Conservation (phyloP, 2,797 vertebrate species). For the Crax fasciolata region DNA sequence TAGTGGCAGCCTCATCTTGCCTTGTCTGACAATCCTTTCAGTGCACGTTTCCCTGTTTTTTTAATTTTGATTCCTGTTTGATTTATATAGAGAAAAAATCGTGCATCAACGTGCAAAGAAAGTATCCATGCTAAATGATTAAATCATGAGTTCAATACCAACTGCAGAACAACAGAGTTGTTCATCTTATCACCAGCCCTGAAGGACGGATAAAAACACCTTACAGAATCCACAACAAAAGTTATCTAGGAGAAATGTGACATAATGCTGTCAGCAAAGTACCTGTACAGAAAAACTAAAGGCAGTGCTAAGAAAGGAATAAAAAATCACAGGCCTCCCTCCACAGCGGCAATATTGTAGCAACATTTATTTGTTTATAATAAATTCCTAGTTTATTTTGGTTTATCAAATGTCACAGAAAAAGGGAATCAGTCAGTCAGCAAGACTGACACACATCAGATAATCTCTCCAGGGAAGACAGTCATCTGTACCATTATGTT, state of each 20-base stretch:
- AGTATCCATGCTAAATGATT: slow-evolving; percentile 29
- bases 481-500: slow-evolving; percentile 8
- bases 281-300: background rate
- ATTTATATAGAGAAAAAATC: slow-evolving; percentile 3
- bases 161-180: slow-evolving; percentile 36
- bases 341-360: background rate
- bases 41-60: background rate
- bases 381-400: slow-evolving; percentile 35
- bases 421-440: slow-evolving; percentile 45
- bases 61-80: background rate
- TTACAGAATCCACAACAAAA: slow-evolving; percentile 17
- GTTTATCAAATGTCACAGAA: background rate
- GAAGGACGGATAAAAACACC: slow-evolving; percentile 17
- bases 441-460: slow-evolving; percentile 36
- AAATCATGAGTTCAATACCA: slow-evolving; percentile 1
- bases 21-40: background rate
- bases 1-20: background rate
- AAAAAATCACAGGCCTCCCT: background rate
- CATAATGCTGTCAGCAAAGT: slow-evolving; percentile 10
- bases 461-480: slow-evolving; percentile 35
- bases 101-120: background rate
- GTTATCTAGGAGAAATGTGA: background rate
- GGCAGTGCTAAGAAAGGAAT: background rate
- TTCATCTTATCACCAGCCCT: background rate
- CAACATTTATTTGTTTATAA: slow-evolving; percentile 30